These are phyloP conservation scores for Lanistes nyassanus DNA, from an alignment of 1,140 invertebrate genomes.

Conservation along the genomic window DNA sequence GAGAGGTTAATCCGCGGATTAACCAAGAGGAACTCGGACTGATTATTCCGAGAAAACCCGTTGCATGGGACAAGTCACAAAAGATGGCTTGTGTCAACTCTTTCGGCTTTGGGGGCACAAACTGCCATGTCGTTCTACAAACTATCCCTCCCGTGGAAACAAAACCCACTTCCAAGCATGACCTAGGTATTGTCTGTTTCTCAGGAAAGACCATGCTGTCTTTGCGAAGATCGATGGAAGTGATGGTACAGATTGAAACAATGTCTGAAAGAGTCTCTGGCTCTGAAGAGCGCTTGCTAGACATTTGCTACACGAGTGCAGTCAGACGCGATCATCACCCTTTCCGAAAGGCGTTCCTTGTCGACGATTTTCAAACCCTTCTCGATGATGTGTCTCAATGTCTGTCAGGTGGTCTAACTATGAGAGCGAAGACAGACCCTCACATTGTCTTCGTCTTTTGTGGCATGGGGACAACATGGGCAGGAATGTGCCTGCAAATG, in stretches of 20 bases:
- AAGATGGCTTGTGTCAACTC: slow-evolving; percentile 88
- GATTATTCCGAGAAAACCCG: slow-evolving; percentile 78
- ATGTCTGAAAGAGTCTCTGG: not conserved
- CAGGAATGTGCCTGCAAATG: slow-evolving; percentile 87
- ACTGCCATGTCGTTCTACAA: slow-evolving; percentile 87
- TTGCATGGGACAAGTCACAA: slow-evolving; percentile 79
- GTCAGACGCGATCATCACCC: slow-evolving; percentile 38
- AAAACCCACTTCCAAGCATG: not conserved
- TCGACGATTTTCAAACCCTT: slow-evolving; percentile 28
- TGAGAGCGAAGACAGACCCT: not conserved
- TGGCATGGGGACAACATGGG: slow-evolving; percentile 96
- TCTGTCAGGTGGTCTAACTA: not conserved
- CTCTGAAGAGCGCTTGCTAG: slow-evolving; percentile 15
- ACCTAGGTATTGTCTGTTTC: slow-evolving; percentile 17
- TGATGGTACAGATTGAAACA: slow-evolving; percentile 1
- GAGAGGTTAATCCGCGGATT: slow-evolving; percentile 85
- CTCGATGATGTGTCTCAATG: not conserved
- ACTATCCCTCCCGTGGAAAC: slow-evolving; percentile 60
- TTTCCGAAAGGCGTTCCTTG: slow-evolving; percentile 28
- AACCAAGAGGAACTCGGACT: slow-evolving; percentile 62
- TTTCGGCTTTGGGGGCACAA: slow-evolving; percentile 96
- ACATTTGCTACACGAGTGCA: slow-evolving; percentile 40
- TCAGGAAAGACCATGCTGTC: slow-evolving; percentile 3
- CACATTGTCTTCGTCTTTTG: slow-evolving; percentile 76
- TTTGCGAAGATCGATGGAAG: slow-evolving; percentile 15